A percentile compares a stretch with the other conserved stretches of the same genome.
phyloP scores from a whole-genome alignment of 2,888 invertebrate genomes.

The Sphaerophoria rueppellii region DNA sequence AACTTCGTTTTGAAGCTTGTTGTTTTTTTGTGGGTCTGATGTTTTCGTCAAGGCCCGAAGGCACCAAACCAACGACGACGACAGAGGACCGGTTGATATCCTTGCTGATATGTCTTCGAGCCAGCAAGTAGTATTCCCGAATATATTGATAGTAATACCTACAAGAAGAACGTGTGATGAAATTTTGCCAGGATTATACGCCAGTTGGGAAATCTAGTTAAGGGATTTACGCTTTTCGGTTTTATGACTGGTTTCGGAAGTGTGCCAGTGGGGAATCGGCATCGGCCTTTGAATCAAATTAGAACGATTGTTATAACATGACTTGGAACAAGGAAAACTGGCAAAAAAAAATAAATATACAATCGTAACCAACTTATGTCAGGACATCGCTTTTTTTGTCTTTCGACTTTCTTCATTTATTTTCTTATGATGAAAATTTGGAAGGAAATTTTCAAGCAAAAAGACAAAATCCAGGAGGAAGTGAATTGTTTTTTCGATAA shows the following conservation, averaged over 20 bases:
- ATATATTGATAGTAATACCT: slow-evolving; percentile 71
- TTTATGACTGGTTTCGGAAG: slow-evolving; percentile 72
- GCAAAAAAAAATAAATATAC: slow-evolving; percentile 6
- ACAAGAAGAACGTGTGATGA: slow-evolving; percentile 70
- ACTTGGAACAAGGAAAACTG: slow-evolving; percentile 46
- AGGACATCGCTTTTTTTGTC: slow-evolving; percentile 6
- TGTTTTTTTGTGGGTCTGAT: slow-evolving; percentile 30
- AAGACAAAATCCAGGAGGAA: slow-evolving; percentile 38
- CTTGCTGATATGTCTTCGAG: slow-evolving; percentile 26
- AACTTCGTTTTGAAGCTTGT: slow-evolving; percentile 40
- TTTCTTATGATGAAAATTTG: neutral
- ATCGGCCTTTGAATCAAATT: slow-evolving; percentile 73
- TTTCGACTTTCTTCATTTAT: neutral
- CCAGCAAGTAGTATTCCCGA: slow-evolving; percentile 51
- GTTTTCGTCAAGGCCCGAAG: neutral
- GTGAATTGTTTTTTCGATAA: slow-evolving; percentile 71
- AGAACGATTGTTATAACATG: slow-evolving; percentile 72
- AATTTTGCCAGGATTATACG: slow-evolving; percentile 72
- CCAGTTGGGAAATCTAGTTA: slow-evolving; percentile 74
- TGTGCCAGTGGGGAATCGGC: slow-evolving; percentile 73
- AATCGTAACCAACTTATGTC: neutral
- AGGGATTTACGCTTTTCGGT: slow-evolving; percentile 72
- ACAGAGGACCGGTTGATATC: slow-evolving; percentile 14
- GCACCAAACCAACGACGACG: neutral
- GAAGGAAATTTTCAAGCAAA: neutral